Evolutionary conservation across 2,888 invertebrate genomes (phyloP).

Genomic region (Acholoe squamosa): DNA sequence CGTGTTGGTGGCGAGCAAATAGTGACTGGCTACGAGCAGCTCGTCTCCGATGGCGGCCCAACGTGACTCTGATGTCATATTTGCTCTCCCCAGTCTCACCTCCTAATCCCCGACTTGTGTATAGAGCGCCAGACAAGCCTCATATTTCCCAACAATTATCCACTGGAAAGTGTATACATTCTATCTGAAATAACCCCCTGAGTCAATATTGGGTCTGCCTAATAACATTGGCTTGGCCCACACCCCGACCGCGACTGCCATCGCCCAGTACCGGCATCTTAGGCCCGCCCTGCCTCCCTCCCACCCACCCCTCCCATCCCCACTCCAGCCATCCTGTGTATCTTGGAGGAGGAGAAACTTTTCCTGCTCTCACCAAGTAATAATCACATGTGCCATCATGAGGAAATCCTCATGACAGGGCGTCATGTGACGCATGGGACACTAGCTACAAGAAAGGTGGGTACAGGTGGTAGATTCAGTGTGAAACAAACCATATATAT

Average conservation of each 20-base stretch:
- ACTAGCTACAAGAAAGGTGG: background rate
- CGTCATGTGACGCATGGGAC: slow-evolving; percentile 2
- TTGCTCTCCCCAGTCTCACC: slow-evolving; percentile 56
- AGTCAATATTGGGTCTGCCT: slow-evolving; percentile 57
- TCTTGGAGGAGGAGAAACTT: slow-evolving; percentile 49
- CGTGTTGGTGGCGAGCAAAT: slow-evolving; percentile 37
- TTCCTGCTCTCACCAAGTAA: slow-evolving; percentile 1
- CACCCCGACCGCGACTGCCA: slow-evolving; percentile 13
- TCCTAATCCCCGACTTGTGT: slow-evolving; percentile 52
- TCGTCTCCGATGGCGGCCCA: slow-evolving; percentile 5
- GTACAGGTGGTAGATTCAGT: background rate
- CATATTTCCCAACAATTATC: slow-evolving; percentile 60
- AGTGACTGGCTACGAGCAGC: background rate
- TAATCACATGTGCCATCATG: slow-evolving; percentile 52
- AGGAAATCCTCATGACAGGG: background rate
- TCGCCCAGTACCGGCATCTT: background rate
- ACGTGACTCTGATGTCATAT: slow-evolving; percentile 54
- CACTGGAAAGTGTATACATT: slow-evolving; percentile 61
- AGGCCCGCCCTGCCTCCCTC: background rate
- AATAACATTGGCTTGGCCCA: slow-evolving; percentile 49
- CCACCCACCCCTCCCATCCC: background rate
- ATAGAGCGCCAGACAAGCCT: slow-evolving; percentile 57
- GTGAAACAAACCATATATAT: no score
- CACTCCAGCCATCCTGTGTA: background rate
- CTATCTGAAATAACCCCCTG: slow-evolving; percentile 51